Percentiles rank a stretch among this genome's conserved stretches.
Evolutionary conservation across 2,797 vertebrate species (phyloP).

Genomic region (Crypturellus tataupa): DNA sequence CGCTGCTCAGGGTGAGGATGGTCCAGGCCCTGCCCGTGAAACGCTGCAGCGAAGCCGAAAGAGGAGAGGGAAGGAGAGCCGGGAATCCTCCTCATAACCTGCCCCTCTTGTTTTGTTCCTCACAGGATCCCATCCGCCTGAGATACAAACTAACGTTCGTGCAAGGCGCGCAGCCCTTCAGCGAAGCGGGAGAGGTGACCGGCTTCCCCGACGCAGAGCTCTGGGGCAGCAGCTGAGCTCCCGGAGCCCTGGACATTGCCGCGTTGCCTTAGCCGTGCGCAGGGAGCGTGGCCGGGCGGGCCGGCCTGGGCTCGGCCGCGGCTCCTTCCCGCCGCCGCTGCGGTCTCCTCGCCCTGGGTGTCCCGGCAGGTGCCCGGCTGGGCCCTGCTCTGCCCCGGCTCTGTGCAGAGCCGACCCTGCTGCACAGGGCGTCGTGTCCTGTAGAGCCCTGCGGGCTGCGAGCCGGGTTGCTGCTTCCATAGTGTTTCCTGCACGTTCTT

Average conservation of each 20-base stretch:
- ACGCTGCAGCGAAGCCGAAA: background rate
- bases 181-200: slow-evolving; percentile 83
- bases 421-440: background rate
- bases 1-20: background rate
- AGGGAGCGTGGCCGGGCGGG: fast-evolving
- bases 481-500: background rate
- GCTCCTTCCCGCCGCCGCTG: fast-evolving
- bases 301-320: fast-evolving
- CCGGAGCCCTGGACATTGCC: background rate
- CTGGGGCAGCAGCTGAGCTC: slow-evolving; percentile 66
- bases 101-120: background rate
- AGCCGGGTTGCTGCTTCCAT: background rate
- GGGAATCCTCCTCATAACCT: background rate
- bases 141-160: slow-evolving; percentile 85
- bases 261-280: fast-evolving
- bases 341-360: background rate
- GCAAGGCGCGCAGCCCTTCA: slow-evolving; percentile 78
- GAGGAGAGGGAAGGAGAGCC: background rate
- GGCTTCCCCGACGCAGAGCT: slow-evolving; percentile 83
- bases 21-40: background rate
- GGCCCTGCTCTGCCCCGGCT: background rate
- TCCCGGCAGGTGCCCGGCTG: background rate
- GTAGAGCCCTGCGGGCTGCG: fast-evolving
- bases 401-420: background rate
- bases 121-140: slow-evolving; percentile 83